phyloP scores from a whole-genome alignment of 2,113 vertebrate genomes.

The Piprites chloris region DNA sequence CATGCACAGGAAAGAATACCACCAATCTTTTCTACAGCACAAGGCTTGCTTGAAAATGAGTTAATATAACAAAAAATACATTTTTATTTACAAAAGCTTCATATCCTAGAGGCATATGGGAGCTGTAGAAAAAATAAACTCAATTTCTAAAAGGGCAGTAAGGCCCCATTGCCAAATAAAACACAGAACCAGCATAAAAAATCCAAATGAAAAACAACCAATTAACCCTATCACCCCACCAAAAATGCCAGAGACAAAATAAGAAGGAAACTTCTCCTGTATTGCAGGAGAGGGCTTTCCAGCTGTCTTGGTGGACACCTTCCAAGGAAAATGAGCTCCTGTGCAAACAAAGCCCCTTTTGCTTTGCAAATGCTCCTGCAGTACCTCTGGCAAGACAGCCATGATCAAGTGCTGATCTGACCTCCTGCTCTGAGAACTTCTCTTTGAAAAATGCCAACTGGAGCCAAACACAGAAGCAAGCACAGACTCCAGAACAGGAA shows the following conservation, averaged over 20 bases:
- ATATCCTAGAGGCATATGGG: conserved; percentile 41
- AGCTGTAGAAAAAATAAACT: conserved; percentile 46
- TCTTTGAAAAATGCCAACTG: background rate
- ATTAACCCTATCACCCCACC: conserved; percentile 50
- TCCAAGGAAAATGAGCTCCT: background rate
- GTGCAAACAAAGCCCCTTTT: background rate
- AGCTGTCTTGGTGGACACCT: background rate
- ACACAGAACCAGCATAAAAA: conserved; percentile 17
- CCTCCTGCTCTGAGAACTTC: background rate
- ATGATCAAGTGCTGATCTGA: background rate
- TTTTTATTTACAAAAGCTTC: conserved; percentile 64
- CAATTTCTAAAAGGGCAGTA: conserved; percentile 61
- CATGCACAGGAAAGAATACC: background rate
- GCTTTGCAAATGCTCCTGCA: background rate
- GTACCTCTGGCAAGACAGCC: background rate
- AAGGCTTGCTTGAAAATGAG: conserved; percentile 47
- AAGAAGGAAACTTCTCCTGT: background rate
- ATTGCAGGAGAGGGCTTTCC: background rate
- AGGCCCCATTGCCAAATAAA: conserved; percentile 25
- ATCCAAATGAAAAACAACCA: conserved; percentile 52
- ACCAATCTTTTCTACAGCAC: conserved; percentile 6
- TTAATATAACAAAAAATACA: conserved; percentile 47
- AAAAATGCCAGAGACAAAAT: background rate
- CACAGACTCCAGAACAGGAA: background rate
- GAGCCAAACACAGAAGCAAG: background rate